phyloP scores from a whole-genome alignment of 2,113 vertebrate genomes.

The Eulemur macaco region DNA sequence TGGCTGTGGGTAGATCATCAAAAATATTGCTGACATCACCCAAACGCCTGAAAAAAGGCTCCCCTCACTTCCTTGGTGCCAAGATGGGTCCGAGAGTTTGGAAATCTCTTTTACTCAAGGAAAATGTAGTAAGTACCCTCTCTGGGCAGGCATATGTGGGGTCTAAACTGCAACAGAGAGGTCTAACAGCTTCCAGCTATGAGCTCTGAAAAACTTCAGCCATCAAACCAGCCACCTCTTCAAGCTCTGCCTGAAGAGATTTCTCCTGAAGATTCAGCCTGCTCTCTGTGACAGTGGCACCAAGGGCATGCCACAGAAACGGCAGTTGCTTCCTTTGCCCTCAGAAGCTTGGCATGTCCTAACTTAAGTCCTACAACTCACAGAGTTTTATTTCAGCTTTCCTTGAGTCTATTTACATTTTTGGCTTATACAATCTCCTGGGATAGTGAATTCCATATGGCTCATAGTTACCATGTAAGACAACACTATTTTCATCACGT shows the following conservation, averaged over 20 bases:
- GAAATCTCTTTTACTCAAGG: not conserved
- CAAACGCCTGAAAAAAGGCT: not conserved
- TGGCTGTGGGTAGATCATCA: not conserved
- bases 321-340: not conserved
- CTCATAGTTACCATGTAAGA: not conserved
- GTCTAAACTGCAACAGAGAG: not conserved
- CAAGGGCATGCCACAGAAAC: not conserved
- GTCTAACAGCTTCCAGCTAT: not conserved
- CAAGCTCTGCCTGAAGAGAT: not conserved
- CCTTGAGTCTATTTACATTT: constrained; percentile 20
- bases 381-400: not conserved
- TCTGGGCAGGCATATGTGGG: not conserved
- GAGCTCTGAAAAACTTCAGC: not conserved
- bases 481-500: not conserved
- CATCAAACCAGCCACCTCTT: not conserved
- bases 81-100: not conserved
- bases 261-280: not conserved
- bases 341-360: not conserved
- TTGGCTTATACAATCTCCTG: not conserved
- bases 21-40: not conserved
- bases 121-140: not conserved
- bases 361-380: not conserved
- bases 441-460: not conserved
- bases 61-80: not conserved
- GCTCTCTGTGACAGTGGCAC: not conserved